These are phyloP conservation scores for Toxotes jaculatrix DNA, from an alignment of 2,113 vertebrate genomes.

Conservation along the genomic window DNA sequence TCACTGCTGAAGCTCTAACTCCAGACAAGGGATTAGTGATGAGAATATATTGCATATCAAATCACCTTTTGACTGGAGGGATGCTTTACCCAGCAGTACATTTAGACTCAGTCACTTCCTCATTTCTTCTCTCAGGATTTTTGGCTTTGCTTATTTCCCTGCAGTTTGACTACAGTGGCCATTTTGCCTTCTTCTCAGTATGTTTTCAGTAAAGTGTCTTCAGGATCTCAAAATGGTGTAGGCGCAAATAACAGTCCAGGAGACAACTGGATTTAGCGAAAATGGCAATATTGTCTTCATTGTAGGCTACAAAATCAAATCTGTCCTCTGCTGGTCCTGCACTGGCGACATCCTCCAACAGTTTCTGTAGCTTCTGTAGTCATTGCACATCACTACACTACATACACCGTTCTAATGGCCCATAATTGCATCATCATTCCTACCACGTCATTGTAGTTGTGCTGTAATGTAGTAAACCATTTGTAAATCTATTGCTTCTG, in stretches of 20 bases:
- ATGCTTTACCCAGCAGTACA: conserved; percentile 33
- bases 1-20: conserved; percentile 51
- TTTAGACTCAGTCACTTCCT: conserved; percentile 17
- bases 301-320: conserved; percentile 10
- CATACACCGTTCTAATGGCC: neutral
- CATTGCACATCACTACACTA: neutral
- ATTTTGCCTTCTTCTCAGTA: conserved; percentile 20
- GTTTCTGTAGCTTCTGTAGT: neutral
- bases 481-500: neutral
- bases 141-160: neutral
- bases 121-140: conserved; percentile 18
- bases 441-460: neutral
- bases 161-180: conserved; percentile 7
- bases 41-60: conserved; percentile 64
- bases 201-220: neutral
- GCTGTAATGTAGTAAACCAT: neutral
- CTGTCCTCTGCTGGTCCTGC: neutral
- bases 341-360: neutral
- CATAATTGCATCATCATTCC: neutral
- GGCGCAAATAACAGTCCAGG: neutral
- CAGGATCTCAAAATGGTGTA: conserved; percentile 3
- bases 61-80: conserved; percentile 61
- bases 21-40: conserved; percentile 63
- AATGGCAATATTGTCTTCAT: too few species aligned
- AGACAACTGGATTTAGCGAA: neutral